Evolutionary conservation across 2,797 vertebrate genomes (phyloP).

Genomic region (Peromyscus attwateri): DNA sequence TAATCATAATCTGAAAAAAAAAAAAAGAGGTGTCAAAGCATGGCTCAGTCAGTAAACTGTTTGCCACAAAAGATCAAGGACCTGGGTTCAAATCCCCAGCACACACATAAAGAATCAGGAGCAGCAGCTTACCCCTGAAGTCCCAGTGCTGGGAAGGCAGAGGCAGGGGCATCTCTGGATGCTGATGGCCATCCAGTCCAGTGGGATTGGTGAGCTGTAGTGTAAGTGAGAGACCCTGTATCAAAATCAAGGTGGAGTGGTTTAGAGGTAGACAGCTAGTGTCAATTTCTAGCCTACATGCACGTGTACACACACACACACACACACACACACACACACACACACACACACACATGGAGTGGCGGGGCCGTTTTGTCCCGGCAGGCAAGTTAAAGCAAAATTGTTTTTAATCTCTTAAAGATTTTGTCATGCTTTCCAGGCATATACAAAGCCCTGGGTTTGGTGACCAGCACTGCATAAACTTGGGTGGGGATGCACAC

Average conservation of each 20-base stretch:
- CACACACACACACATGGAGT: background rate
- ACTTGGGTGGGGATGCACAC: background rate
- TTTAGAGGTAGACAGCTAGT: background rate
- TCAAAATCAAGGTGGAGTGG: background rate
- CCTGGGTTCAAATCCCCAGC: background rate
- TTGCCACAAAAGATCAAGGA: background rate
- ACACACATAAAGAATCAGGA: background rate
- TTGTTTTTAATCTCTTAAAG: slow-evolving; percentile 51
- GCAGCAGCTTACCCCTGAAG: background rate
- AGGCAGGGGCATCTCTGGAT: background rate
- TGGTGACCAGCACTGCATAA: too few species aligned
- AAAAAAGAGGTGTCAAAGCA: background rate
- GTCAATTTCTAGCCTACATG: background rate
- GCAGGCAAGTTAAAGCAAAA: slow-evolving; percentile 47
- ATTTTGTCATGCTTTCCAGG: background rate
- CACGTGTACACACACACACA: background rate
- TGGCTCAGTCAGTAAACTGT: background rate
- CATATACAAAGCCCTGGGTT: too few species aligned
- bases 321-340: background rate
- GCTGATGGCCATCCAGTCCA: background rate
- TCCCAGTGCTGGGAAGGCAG: background rate
- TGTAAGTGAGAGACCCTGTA: background rate
- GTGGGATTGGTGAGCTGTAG: background rate
- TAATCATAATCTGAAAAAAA: background rate
- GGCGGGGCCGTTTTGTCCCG: background rate